phyloP scores from a whole-genome alignment of 1,140 invertebrate genomes.

The Ceratina australensis region DNA sequence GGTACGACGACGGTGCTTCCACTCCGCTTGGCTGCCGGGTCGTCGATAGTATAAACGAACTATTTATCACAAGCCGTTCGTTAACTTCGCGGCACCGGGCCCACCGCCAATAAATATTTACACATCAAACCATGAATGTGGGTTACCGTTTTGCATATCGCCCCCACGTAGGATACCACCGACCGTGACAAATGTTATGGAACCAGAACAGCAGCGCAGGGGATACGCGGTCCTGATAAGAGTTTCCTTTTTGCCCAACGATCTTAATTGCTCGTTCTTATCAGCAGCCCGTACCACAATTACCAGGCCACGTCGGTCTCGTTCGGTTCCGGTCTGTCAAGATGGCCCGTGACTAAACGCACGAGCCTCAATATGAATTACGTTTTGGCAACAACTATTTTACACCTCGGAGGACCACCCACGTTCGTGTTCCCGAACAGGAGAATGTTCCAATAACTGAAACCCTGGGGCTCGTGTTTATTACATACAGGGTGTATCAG shows the following conservation, averaged over 20 bases:
- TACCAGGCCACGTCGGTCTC: not conserved
- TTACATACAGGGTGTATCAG: too few relatives aligned
- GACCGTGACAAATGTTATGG: conserved; percentile 53
- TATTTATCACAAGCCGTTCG: conserved; percentile 1
- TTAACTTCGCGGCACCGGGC: conserved; percentile 40
- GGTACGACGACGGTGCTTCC: too few relatives aligned
- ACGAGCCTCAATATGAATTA: not conserved
- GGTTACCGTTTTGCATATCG: conserved; percentile 61
- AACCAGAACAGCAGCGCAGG: conserved; percentile 39
- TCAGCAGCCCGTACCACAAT: conserved; percentile 4
- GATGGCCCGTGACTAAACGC: not conserved
- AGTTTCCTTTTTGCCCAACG: conserved; percentile 40
- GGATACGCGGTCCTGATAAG: conserved; percentile 48
- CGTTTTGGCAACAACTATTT: not conserved
- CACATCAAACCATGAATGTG: conserved; percentile 45
- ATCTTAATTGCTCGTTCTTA: conserved; percentile 46
- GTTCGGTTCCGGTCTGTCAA: not conserved
- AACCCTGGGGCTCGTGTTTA: not conserved
- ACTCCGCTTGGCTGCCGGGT: too few relatives aligned
- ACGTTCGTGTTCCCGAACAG: not conserved
- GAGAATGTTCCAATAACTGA: not conserved
- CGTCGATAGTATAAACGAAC: too few relatives aligned
- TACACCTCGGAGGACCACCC: not conserved
- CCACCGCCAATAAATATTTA: conserved; percentile 60
- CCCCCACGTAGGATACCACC: conserved; percentile 38